A percentile compares a stretch with the other conserved stretches of the same genome.
phyloP scores from a whole-genome alignment of 2,888 invertebrate species.

The Xylophagus ater region DNA sequence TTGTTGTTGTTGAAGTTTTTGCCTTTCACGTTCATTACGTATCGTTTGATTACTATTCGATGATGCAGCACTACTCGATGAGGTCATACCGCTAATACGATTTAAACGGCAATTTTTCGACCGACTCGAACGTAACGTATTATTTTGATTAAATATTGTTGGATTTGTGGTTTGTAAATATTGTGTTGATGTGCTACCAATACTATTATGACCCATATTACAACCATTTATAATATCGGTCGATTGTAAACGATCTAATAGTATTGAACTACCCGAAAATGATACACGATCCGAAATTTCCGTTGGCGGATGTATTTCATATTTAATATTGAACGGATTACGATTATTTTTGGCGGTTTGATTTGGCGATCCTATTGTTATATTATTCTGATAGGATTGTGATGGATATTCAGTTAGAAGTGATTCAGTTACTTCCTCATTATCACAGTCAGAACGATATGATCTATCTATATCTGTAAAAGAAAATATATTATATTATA shows the following conservation, averaged over 20 bases:
- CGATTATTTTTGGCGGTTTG: conserved; percentile 28
- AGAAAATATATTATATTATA: conserved; percentile 16
- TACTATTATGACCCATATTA: conserved; percentile 1
- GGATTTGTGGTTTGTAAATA: conserved; percentile 8
- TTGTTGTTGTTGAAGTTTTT: conserved; percentile 25
- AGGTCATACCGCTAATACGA: conserved; percentile 45
- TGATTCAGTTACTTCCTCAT: conserved; percentile 45
- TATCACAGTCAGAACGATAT: conserved; percentile 63
- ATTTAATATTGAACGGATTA: conserved; percentile 36
- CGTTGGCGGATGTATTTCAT: conserved; percentile 25
- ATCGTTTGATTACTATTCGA: conserved; percentile 29
- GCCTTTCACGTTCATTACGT: conserved; percentile 27
- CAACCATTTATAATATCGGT: conserved; percentile 11
- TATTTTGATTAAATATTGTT: neutral
- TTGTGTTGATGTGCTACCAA: conserved; percentile 2
- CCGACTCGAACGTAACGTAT: conserved; percentile 31
- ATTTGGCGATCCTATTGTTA: conserved; percentile 20
- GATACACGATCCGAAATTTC: conserved; percentile 23
- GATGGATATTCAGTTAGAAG: conserved; percentile 33
- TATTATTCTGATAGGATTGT: conserved; percentile 27
- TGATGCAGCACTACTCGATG: conserved; percentile 45
- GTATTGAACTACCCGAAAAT: conserved; percentile 26
- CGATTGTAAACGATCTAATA: conserved; percentile 26
- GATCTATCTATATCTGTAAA: conserved; percentile 55
- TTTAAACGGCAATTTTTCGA: conserved; percentile 32